These are phyloP conservation scores for Diadumene lineata DNA, from an alignment of 92 coral and sea anemone genomes.

Conservation along the genomic window DNA sequence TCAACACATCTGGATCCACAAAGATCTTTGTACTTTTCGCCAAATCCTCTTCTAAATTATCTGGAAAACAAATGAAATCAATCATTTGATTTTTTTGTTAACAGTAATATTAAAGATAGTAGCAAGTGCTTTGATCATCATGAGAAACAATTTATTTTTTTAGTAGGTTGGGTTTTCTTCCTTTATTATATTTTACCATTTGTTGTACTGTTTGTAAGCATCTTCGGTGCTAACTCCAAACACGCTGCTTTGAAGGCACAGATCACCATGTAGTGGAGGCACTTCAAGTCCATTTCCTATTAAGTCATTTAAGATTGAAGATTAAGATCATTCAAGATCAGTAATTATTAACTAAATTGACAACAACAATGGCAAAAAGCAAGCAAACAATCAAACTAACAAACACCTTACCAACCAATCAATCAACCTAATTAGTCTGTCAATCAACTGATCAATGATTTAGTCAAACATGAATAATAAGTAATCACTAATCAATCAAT, in stretches of 20 bases:
- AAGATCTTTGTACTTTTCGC: no score
- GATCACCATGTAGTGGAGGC: slow-evolving; percentile 73
- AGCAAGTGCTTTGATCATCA: no score
- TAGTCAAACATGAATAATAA: neutral
- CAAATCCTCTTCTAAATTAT: no score
- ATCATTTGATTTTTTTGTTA: no score
- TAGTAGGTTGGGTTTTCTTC: no score
- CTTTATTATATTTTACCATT: neutral
- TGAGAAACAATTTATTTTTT: no score
- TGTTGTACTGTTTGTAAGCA: slow-evolving; percentile 22
- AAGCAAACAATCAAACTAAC: neutral
- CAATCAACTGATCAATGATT: neutral
- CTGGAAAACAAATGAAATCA: no score
- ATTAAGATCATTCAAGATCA: no score
- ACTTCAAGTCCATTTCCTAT: slow-evolving; percentile 80
- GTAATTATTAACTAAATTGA: no score
- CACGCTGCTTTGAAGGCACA: slow-evolving; percentile 71
- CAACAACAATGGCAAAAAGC: neutral
- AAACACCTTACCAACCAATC: neutral
- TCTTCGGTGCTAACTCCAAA: slow-evolving; percentile 35
- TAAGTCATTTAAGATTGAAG: no score
- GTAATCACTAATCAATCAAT: neutral
- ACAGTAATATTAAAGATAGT: no score
- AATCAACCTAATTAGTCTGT: neutral
- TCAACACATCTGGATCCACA: no score